Conservation (phyloP, 2,797 vertebrate genomes). For the Amphiprion clarkii region DNA sequence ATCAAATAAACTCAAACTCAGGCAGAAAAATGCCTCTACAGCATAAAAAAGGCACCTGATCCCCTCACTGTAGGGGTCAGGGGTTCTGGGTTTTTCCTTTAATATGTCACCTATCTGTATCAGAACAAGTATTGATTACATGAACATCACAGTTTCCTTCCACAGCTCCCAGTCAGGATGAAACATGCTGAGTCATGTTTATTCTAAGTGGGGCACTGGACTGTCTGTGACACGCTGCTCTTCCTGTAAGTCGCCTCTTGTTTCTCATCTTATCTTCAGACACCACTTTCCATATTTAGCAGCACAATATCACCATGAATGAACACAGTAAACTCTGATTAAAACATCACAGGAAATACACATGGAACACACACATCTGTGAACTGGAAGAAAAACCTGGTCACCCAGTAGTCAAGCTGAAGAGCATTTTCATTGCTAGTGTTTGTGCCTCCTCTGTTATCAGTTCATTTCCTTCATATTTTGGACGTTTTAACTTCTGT, state of each 20-base stretch:
- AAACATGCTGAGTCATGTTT: constrained; percentile 34
- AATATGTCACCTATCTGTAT: neutral
- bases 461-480: neutral
- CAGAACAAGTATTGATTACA: neutral
- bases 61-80: too few species aligned
- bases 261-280: constrained; percentile 11
- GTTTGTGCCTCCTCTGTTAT: neutral
- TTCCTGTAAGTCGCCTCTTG: constrained; percentile 21
- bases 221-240: neutral
- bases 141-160: neutral
- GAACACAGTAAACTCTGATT: neutral
- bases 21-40: too few species aligned
- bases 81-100: too few species aligned
- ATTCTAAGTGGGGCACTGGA: neutral
- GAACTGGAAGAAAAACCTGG: neutral
- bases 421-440: neutral
- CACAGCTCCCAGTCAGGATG: neutral
- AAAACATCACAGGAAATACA: neutral
- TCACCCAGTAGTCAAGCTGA: neutral
- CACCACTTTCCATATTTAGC: neutral
- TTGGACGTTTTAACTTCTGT: neutral
- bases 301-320: neutral
- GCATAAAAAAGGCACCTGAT: too few species aligned
- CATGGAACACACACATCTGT: neutral
- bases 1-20: too few species aligned